Conservation (phyloP, 64 coral and sea anemone genomes). For the Pachyseris speciosa region DNA sequence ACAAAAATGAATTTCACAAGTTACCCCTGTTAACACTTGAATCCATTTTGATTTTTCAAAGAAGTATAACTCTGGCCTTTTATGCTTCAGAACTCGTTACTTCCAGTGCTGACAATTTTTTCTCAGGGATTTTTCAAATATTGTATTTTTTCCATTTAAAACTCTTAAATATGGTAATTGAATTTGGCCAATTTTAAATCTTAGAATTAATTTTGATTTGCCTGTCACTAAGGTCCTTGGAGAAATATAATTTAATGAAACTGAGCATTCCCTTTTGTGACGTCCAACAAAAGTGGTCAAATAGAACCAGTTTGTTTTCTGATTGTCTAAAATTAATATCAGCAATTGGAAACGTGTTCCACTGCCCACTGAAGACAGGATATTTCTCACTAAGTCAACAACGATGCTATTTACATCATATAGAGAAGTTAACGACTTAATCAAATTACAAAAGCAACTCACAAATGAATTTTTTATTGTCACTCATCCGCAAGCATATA, state of each 20-base stretch:
- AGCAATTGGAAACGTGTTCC: neutral
- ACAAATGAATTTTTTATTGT: neutral
- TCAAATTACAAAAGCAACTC: neutral
- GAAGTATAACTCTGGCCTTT: no score
- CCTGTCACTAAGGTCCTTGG: neutral
- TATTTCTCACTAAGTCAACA: neutral
- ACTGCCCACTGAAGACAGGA: neutral
- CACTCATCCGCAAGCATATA: neutral
- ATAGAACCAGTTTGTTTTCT: neutral
- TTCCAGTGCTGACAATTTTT: no score
- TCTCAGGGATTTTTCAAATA: no score
- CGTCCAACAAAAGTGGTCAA: neutral
- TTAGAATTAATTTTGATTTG: neutral
- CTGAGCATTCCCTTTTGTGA: neutral
- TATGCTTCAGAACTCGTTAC: no score
- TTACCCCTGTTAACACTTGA: no score
- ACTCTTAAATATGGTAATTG: no score
- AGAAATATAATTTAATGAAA: constrained; percentile 12
- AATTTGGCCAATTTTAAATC: no score
- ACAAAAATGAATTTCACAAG: no score
- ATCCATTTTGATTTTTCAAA: no score
- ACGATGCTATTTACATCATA: neutral
- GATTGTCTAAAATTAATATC: neutral
- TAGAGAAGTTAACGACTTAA: neutral
- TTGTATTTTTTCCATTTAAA: no score